Evolutionary conservation across 2,797 vertebrate species (phyloP), one percentile per base, ranked within the genome.

Genomic region (Gobionotothen gibberifrons): DNA sequence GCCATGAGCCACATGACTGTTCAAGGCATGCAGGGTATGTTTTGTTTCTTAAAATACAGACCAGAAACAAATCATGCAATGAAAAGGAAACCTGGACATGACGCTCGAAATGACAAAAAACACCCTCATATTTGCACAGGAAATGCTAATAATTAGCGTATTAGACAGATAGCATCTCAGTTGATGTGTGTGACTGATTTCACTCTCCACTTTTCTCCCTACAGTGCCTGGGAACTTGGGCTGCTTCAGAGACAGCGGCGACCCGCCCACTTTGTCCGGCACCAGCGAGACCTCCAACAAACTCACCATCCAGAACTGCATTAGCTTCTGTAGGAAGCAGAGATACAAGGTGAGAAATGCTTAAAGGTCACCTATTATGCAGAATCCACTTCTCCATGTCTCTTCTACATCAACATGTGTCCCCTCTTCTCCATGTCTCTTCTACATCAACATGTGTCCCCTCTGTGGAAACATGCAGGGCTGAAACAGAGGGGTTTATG

Each of bases 141-240:
- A 54, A 54, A 32, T 47, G 43, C 26, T 72, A 42, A 56, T 22
- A 16, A 26, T 26, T 32, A 17, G 19, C 21, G 12, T 58, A 54
- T 68, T 26, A 72, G 22, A 5, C 15, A 17, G 22, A 57, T 17
- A 54, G 5, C 9, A 29, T 58, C 29, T 4, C 21, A 73, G 11
- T 54, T 21, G n/a, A 9, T 60, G 43, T 53, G 56, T 59, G 22
- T 58, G n/a, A 59, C 15, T 51, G 1, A 74, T 69, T 43, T 43
- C 8, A n/a, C 16, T 69, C 43, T 85, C 7, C 1, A 62, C 22
- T 36, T 60, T 68, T 48, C 3, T 88, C 40, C 77, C 85, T 67
- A 29, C 92, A 99, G 98, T 99, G 98, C 98, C 97, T 3, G 98
- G 98, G 19, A 98, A 98, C 86, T 89, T 99, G 19, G 98, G 98